These are phyloP conservation scores for Capitella teleta DNA, from an alignment of 1,140 invertebrate genomes.

Conservation along the genomic window DNA sequence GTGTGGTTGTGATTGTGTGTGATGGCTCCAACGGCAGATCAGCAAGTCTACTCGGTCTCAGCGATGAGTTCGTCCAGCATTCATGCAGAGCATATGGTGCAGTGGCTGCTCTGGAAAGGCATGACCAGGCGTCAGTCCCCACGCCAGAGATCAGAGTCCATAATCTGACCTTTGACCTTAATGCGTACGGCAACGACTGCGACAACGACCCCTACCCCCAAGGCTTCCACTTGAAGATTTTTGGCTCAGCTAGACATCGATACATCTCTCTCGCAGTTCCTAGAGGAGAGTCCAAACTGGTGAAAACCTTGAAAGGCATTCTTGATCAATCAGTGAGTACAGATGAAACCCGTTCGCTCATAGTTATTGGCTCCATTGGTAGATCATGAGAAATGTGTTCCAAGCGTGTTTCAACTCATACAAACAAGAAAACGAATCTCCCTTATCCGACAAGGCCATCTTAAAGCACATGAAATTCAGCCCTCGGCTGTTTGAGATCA, in stretches of 20 bases:
- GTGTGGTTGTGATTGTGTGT: constrained; percentile 28
- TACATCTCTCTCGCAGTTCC: constrained; percentile 28
- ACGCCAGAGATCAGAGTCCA: constrained; percentile 29
- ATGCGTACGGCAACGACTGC: constrained; percentile 18
- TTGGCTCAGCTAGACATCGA: constrained; percentile 28
- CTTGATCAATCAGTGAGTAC: constrained; percentile 36
- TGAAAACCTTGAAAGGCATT: constrained; percentile 27
- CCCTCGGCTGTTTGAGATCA: constrained; percentile 32
- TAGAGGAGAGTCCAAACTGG: constrained; percentile 28
- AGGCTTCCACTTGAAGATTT: constrained; percentile 34
- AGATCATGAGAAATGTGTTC: constrained; percentile 40
- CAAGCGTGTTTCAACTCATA: constrained; percentile 36
- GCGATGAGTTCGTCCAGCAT: constrained; percentile 28
- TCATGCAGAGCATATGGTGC: constrained; percentile 31
- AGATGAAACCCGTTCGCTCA: constrained; percentile 1
- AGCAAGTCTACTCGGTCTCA: constrained; percentile 24
- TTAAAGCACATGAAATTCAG: constrained; percentile 31
- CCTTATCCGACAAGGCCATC: constrained; percentile 21
- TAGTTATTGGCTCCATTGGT: constrained; percentile 12
- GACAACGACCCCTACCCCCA: constrained; percentile 15
- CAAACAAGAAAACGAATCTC: constrained; percentile 21
- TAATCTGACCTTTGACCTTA: constrained; percentile 28
- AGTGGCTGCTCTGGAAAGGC: constrained; percentile 28
- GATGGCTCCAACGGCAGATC: constrained; percentile 29
- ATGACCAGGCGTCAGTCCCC: constrained; percentile 24